A percentile compares a stretch with the other conserved stretches of the same genome.
phyloP scores from a whole-genome alignment of 2,113 vertebrate species.

The Prietella phreatophila region DNA sequence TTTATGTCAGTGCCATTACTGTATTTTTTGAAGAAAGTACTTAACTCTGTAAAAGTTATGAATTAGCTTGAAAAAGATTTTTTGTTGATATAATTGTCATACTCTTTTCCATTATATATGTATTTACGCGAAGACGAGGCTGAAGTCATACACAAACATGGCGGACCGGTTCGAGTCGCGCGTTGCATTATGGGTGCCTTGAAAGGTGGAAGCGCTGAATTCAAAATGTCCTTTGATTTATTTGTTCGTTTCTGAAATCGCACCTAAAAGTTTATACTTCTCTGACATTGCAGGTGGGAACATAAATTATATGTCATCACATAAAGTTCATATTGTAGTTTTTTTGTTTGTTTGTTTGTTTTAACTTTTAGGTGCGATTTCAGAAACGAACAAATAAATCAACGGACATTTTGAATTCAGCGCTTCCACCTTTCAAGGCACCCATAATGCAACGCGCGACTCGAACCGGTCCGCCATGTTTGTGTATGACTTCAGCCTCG shows the following conservation, averaged over 20 bases:
- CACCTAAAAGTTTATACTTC: not conserved
- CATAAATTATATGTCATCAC: not conserved
- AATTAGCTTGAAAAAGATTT: not conserved
- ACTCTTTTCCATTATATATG: not conserved
- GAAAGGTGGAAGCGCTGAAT: not conserved
- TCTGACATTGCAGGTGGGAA: not conserved
- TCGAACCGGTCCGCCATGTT: constrained; percentile 33
- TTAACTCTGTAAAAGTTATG: not conserved
- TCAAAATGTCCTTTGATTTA: not conserved
- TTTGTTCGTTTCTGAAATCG: not conserved
- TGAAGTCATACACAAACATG: constrained; percentile 30
- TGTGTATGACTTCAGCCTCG: not conserved
- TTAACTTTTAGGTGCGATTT: no score
- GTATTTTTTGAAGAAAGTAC: not conserved
- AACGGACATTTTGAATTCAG: not conserved
- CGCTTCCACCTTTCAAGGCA: not conserved
- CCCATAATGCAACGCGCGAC: constrained; percentile 43
- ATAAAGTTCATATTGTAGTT: not conserved
- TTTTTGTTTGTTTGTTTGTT: no score
- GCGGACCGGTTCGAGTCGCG: constrained; percentile 10
- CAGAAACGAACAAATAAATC: not conserved
- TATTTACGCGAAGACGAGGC: not conserved
- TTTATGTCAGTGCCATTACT: not conserved
- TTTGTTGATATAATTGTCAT: not conserved
- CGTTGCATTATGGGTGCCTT: constrained; percentile 34